Base-by-base conservation (phyloP, 2,888 invertebrate genomes). In the Thereva nobilitata region DNA sequence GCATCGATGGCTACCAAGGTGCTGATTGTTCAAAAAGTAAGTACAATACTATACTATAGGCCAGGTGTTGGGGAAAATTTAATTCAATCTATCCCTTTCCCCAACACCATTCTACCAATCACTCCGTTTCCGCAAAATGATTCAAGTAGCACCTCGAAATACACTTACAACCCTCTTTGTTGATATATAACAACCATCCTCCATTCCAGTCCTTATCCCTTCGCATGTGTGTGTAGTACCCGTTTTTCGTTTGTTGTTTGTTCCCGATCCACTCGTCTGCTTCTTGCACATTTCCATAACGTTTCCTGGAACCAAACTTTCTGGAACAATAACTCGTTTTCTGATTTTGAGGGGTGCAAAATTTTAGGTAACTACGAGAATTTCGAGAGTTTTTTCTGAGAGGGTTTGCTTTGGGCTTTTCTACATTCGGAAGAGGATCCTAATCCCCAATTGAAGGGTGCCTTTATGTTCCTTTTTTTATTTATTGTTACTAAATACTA, bases 1-100 rank as follows among this genome's bases (percentile, higher is more conserved):
- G 95, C 82, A 91, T 92, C 80, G 93, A 93, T 76, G 93, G 93
- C 69, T 94, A 90, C 79, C 92, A 93, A 83, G 93, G 93, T 73
- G 86, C 89, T 72, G 91, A 91, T 77, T 91, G 91, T 79, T 89
- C 90, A 9, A 90, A 90, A 82, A 90, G 90, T 90, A 82, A 86
- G 89, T 85, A 68, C 10, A 55, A 23, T 67, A 7, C 55, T 4
- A 23, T 67, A 7, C 55, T 4, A 9, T n/a, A n/a, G n/a, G 4
- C 8, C 12, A n/a, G 37, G 8, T 10, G 40, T 41, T 41, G n/a
- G 37, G 38, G 38, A 10, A n/a, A 10, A 12, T 10, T 40, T 23
- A 7, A 40, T 12, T 56, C 56, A 12, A 10, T 42, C 8, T 38
- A 9, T 7, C 37, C 34, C n/a, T 2, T 52, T 52, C 37, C 37